phyloP scores from a whole-genome alignment of 2,113 vertebrate genomes.

The Cryptotis parvus region DNA sequence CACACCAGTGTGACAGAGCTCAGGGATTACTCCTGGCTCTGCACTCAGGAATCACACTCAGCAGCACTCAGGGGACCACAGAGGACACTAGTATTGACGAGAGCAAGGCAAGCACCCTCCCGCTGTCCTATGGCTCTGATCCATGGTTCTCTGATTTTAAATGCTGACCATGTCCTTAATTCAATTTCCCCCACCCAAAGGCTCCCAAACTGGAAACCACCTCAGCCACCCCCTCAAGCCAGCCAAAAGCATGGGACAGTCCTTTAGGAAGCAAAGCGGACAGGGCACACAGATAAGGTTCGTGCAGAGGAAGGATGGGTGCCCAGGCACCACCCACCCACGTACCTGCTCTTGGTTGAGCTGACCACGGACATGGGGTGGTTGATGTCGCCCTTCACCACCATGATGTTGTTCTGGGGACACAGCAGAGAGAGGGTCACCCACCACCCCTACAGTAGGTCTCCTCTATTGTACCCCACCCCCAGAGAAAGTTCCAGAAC shows the following conservation, averaged over 20 bases:
- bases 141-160: background rate
- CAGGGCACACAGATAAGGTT: background rate
- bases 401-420: constrained; percentile 94
- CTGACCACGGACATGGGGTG: constrained; percentile 97
- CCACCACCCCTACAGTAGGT: fast-evolving
- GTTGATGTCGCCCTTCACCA: constrained; percentile 94
- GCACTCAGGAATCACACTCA: too few relatives aligned
- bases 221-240: background rate
- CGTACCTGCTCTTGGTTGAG: constrained; percentile 98
- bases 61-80: too few relatives aligned
- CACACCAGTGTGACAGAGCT: too few relatives aligned
- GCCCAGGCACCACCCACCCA: background rate
- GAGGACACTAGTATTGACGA: too few relatives aligned
- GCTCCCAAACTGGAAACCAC: constrained; percentile 5
- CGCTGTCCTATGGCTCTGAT: too few relatives aligned
- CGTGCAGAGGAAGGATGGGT: background rate
- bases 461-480: background rate
- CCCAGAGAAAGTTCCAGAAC: background rate
- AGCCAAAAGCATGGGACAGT: background rate
- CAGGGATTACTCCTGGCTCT: too few relatives aligned
- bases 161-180: background rate
- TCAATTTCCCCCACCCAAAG: background rate
- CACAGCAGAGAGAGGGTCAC: background rate
- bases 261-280: background rate
- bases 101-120: too few relatives aligned